Evolutionary conservation across 92 coral and sea anemone genomes (phyloP).

Genomic region (Heteractis magnifica): DNA sequence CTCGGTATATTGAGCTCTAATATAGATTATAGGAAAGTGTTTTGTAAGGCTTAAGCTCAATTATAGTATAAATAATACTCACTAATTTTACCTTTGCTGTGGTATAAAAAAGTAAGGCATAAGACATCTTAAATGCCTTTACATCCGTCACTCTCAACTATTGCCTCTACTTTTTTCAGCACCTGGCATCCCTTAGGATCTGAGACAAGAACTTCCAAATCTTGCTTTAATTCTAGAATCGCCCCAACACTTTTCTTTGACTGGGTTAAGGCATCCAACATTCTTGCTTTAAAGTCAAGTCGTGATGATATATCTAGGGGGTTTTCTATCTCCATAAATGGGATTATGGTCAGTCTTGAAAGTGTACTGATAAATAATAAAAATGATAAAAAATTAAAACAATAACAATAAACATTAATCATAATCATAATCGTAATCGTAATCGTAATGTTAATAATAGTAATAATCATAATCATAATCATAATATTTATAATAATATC

Average conservation of each 20-base stretch:
- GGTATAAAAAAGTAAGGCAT: constrained; percentile 31
- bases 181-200: background rate
- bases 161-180: constrained; percentile 20
- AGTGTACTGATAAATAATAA: constrained; percentile 3
- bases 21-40: too few relatives aligned
- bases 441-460: too few relatives aligned
- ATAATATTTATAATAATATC: too few relatives aligned
- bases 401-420: too few relatives aligned
- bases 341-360: constrained; percentile 25
- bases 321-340: constrained; percentile 13
- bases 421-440: too few relatives aligned
- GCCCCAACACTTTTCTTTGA: constrained; percentile 23
- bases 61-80: too few relatives aligned
- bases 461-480: too few relatives aligned
- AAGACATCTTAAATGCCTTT: constrained; percentile 18
- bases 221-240: background rate
- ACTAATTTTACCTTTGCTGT: constrained; percentile 27
- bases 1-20: too few relatives aligned
- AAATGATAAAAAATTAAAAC: background rate
- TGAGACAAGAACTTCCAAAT: constrained; percentile 10
- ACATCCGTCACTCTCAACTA: constrained; percentile 22
- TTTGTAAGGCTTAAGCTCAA: too few relatives aligned
- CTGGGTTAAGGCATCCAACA: constrained; percentile 10
- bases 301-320: constrained; percentile 12
- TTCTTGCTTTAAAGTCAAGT: constrained; percentile 2